A percentile compares a stretch with the other conserved stretches of the same genome.
Conservation (phyloP, 2,888 invertebrate species). For the Polylopha cassiicola region DNA sequence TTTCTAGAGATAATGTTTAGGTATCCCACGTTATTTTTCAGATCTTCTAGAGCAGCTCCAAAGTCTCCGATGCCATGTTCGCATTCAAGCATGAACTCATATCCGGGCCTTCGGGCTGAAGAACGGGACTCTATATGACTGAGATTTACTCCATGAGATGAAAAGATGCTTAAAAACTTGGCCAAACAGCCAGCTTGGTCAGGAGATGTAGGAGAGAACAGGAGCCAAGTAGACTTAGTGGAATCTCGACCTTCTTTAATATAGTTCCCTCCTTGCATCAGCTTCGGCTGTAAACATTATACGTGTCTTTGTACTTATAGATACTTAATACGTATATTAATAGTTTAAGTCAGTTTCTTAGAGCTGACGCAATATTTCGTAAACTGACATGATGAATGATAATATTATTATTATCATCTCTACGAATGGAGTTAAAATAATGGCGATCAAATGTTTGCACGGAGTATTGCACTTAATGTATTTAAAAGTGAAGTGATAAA, state of each 20-base stretch:
- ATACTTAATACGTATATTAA: no score
- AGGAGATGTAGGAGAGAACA: constrained; percentile 89
- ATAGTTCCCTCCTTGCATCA: constrained; percentile 89
- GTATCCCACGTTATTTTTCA: constrained; percentile 84
- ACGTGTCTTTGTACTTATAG: neutral
- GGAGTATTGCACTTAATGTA: no score
- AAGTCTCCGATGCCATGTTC: constrained; percentile 86
- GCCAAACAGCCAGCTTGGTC: constrained; percentile 93
- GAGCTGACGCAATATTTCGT: no score
- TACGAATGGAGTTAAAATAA: no score
- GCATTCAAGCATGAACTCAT: constrained; percentile 97
- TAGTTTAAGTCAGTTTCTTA: no score
- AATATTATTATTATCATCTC: no score
- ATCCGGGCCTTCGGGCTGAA: constrained; percentile 86
- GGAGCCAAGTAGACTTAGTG: constrained; percentile 86
- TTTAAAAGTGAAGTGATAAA: constrained; percentile 7
- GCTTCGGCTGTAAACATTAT: constrained; percentile 80
- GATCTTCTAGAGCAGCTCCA: constrained; percentile 83
- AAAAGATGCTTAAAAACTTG: constrained; percentile 91
- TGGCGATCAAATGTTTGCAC: no score
- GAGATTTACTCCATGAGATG: constrained; percentile 88
- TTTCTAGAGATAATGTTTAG: constrained; percentile 93
- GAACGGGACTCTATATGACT: constrained; percentile 95
- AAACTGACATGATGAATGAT: no score
- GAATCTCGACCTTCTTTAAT: constrained; percentile 88